Evolutionary conservation across 2,888 invertebrate genomes (phyloP), one percentile per base, ranked within the genome.

Genomic region (Spilosoma lubricipeda): DNA sequence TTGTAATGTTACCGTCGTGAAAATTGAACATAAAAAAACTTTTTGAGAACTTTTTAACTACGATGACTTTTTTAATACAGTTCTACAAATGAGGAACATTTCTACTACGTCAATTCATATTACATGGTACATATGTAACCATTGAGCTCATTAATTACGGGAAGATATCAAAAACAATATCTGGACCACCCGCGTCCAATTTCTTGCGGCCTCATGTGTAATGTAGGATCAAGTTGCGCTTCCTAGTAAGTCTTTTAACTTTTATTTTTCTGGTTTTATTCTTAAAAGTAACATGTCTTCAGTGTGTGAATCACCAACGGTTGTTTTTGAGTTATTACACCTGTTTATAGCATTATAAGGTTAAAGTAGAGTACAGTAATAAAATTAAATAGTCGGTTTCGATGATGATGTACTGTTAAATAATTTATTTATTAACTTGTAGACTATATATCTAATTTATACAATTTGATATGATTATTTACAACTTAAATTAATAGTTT

Each of bases 181-280:
- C 78, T 76, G 80, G 94, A 93, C 94, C 94, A 94, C 94, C 93
- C 93, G 90, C 87, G 80, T 84, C 85, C 87, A 82, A 85, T 88
- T 90, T 78, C 87, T 89, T 88, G 84, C 81, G 83, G 88, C 86
- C 86, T 80, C 88, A 82, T 87, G 88, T 88, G 89, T 73, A 73
- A 70, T 63, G 52, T 59, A 74, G 70, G 91, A 92, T 93, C 91
- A 81, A 76, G 88, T 93, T 92, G 83, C 90, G 79, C 87, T 90
- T 89, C 88, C 88, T 89, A 89, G 87, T 85, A 86, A 81, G 74
- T 75, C 78, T 76, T 83, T 83, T n/a, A 66, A 73, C 71, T 74
- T 80, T 77, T 77, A 79, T 79, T 75, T 70, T 80, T 80, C 63
- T 71, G 73, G 64, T 78, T 72, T 65, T 71, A 48, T 72, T 76